Evolutionary conservation across 2,113 vertebrate species (phyloP).

Genomic region (Zapus hudsonius): DNA sequence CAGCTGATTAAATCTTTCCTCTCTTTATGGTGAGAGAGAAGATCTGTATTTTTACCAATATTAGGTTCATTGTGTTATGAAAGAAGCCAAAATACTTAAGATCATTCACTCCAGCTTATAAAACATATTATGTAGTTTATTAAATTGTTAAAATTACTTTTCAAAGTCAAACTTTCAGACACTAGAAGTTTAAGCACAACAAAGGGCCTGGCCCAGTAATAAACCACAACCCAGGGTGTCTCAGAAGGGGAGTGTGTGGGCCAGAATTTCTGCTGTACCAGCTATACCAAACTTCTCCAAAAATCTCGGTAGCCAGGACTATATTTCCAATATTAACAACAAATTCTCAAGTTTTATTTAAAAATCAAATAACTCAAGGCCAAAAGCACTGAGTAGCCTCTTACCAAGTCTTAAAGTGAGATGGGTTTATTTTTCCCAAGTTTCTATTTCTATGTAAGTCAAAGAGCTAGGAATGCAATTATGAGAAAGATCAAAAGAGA

Average conservation of each 20-base stretch:
- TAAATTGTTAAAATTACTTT: constrained; percentile 91
- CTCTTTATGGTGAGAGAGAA: constrained; percentile 86
- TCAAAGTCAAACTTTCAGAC: constrained; percentile 81
- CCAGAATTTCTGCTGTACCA: neutral
- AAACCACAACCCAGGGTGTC: neutral
- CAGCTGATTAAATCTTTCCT: constrained; percentile 89
- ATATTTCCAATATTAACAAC: neutral
- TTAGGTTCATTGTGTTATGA: constrained; percentile 89
- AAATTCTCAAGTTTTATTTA: neutral
- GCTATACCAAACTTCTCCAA: neutral
- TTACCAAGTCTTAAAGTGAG: neutral
- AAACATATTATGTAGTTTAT: constrained; percentile 88
- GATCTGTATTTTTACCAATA: constrained; percentile 90
- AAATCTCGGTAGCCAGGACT: neutral
- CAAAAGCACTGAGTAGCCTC: neutral
- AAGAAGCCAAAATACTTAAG: constrained; percentile 89
- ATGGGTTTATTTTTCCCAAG: neutral
- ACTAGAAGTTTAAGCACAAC: constrained; percentile 76
- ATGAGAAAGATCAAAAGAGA: neutral
- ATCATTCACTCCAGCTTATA: constrained; percentile 87
- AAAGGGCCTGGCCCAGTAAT: constrained; percentile 36
- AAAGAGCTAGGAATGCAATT: neutral
- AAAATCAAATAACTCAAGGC: constrained; percentile 7
- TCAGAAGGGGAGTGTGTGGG: neutral
- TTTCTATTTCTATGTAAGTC: neutral